Evolutionary conservation across 2,797 vertebrate species (phyloP).

Genomic region (Rousettus madagascariensis): DNA sequence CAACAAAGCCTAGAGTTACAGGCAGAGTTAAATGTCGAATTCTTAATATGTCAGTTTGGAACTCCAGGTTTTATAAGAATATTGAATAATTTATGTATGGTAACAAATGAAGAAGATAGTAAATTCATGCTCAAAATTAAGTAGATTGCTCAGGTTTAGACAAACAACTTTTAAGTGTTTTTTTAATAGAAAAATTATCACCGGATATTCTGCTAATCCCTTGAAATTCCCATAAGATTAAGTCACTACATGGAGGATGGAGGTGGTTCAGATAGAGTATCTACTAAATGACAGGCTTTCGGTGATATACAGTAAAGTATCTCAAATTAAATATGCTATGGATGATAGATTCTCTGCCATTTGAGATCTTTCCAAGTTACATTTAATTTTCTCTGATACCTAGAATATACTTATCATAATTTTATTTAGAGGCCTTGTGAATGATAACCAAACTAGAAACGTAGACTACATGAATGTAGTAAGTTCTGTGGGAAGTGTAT

Average conservation of each 20-base stretch:
- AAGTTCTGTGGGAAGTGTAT: neutral
- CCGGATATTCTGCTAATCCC: neutral
- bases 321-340: slow-evolving; percentile 45
- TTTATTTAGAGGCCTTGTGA: neutral
- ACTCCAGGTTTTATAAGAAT: slow-evolving; percentile 24
- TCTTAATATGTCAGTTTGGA: slow-evolving; percentile 17
- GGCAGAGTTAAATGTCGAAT: neutral
- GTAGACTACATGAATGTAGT: neutral
- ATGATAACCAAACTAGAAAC: neutral
- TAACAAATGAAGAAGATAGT: neutral
- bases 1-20: slow-evolving; percentile 84
- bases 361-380: slow-evolving; percentile 73
- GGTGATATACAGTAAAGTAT: slow-evolving; percentile 67
- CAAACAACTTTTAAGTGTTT: neutral
- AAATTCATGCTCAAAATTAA: slow-evolving; percentile 10
- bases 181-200: neutral
- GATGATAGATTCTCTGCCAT: slow-evolving; percentile 72
- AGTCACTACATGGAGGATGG: neutral
- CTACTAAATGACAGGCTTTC: slow-evolving; percentile 64
- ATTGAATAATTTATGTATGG: slow-evolving; percentile 5
- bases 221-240: slow-evolving; percentile 33
- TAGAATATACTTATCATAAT: slow-evolving; percentile 60
- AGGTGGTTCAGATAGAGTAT: neutral
- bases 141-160: neutral
- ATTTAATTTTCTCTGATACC: slow-evolving; percentile 52